A percentile compares a stretch with the other conserved stretches of the same genome.
Conservation (phyloP, 2,113 vertebrate species). For the Chaetorhynchus papuensis region DNA sequence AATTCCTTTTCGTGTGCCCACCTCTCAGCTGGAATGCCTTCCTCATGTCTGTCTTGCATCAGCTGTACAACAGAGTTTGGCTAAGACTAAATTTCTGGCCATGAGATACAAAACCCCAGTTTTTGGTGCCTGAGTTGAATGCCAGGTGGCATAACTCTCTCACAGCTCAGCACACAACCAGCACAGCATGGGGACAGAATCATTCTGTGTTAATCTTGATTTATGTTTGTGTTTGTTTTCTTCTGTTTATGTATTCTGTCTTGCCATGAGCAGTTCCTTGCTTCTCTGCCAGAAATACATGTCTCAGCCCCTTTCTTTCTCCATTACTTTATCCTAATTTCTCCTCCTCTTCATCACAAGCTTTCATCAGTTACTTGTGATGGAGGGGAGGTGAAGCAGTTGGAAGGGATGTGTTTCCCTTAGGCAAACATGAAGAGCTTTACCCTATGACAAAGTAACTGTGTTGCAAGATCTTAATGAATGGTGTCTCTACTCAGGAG, state of each 20-base stretch:
- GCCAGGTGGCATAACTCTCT: not conserved
- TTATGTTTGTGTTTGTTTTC: not conserved
- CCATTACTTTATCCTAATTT: conserved; percentile 8
- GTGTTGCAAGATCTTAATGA: not conserved
- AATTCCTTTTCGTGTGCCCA: not conserved
- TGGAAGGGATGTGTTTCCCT: not conserved
- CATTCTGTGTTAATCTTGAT: not conserved
- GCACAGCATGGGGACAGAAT: not conserved
- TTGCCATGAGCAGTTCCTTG: not conserved
- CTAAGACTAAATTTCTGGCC: not conserved
- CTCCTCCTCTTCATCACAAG: not conserved
- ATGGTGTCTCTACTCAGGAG: not conserved
- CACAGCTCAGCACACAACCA: not conserved
- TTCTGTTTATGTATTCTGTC: conserved; percentile 1
- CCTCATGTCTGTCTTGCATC: not conserved
- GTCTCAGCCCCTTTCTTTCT: not conserved
- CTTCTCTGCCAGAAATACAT: conserved; percentile 23
- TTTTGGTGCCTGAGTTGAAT: not conserved
- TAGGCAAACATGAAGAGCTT: not conserved
- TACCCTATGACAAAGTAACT: not conserved
- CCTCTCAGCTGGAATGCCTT: not conserved
- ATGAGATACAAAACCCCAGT: not conserved
- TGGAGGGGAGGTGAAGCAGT: not conserved
- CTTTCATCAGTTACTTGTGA: conserved; percentile 21
- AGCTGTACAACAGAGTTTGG: not conserved